Evolutionary conservation across 2,888 invertebrate genomes (phyloP), one percentile per base, ranked within the genome.

Genomic region (Ellobium chinense): DNA sequence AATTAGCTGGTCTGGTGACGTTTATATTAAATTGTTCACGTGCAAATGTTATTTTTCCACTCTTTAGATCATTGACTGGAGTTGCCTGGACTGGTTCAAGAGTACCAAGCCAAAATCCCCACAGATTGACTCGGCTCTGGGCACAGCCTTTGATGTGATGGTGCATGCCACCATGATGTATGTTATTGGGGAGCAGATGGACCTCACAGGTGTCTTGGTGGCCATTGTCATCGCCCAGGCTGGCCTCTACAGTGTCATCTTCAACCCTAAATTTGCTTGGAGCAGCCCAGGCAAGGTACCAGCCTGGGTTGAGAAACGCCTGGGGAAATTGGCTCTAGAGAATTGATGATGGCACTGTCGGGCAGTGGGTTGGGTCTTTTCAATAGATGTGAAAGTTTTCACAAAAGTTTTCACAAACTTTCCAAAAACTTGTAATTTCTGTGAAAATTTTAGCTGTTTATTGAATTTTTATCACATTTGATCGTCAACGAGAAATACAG

Each of bases 31-130:
- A n/a, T n/a, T n/a, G n/a, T n/a, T n/a, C n/a, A n/a, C n/a, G n/a
- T n/a, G n/a, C n/a, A n/a, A n/a, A n/a, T n/a, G n/a, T n/a, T n/a
- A n/a, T 66, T 18, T 39, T 63, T 69, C 65, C 65, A 24, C 5
- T 62, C 81, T 81, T n/a, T 85, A 90, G 90, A 90, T 91, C 24
- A 86, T 91, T 18, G 88, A 87, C 70, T 90, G 91, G 91, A 91
- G 91, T 84, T 89, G 88, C 12, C 83, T 91, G 46, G 91, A 91
- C 78, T 90, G 88, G 87, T 83, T 85, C 21, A 84, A 85, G 62
- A 89, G 85, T 58, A 74, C 86, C 37, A 79, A 83, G 21, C 70
- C 81, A 4, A 70, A 85, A 1, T 65, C 81, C 21, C 84, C 87
- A 86, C 89, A 89, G 68, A 72, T 87, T 27, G 88, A 88, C 81